phyloP scores from a whole-genome alignment of 2,888 invertebrate genomes.

The Allolobophora icterica region DNA sequence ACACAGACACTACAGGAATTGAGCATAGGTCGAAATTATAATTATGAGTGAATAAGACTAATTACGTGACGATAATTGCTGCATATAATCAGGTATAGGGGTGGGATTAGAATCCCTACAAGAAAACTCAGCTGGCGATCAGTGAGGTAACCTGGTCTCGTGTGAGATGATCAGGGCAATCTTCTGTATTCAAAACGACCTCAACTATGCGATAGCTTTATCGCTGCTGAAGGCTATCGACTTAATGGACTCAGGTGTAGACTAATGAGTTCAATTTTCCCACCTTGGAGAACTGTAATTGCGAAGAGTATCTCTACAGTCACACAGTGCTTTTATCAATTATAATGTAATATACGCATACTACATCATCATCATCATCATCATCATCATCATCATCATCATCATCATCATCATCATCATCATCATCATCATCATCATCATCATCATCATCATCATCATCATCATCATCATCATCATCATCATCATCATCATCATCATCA shows the following conservation, averaged over 20 bases:
- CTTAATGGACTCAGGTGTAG: not conserved
- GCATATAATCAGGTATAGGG: no score
- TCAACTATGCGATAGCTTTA: not conserved
- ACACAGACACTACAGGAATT: no score
- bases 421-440: not conserved
- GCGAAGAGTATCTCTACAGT: not conserved
- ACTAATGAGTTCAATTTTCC: not conserved
- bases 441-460: not conserved
- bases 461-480: no score
- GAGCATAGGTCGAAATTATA: no score
- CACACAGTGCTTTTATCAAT: no score
- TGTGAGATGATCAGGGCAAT: not conserved
- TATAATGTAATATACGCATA: no score
- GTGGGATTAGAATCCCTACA: not conserved
- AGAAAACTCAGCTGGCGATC: not conserved
- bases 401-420: not conserved
- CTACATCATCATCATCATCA: no score
- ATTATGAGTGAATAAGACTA: no score
- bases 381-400: no score
- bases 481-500: not conserved
- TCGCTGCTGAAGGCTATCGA: not conserved
- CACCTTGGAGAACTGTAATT: not conserved
- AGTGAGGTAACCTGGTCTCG: not conserved
- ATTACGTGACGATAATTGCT: no score
- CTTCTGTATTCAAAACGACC: not conserved